These are phyloP conservation scores for Drosophila kanapiae DNA, from an alignment of 1,140 invertebrate species.

Conservation along the genomic window DNA sequence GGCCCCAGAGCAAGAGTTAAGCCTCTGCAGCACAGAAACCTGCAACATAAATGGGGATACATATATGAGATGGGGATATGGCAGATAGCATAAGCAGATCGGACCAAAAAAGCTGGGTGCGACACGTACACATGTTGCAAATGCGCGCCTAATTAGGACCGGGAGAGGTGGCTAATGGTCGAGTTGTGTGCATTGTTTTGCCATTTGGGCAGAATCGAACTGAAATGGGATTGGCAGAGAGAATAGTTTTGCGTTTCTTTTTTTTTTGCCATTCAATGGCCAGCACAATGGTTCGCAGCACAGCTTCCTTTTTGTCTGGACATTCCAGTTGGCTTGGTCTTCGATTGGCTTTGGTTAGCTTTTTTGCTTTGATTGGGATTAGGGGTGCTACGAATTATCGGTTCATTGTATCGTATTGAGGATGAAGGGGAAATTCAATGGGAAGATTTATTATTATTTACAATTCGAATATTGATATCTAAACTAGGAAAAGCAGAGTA, in stretches of 20 bases:
- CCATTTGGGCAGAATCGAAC: conserved; percentile 19
- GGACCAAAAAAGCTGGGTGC: background rate
- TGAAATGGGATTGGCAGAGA: conserved; percentile 19
- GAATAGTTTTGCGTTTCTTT: conserved; percentile 4
- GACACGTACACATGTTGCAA: conserved; percentile 39
- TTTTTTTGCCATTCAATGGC: background rate
- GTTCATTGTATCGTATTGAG: background rate
- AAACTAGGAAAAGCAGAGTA: no score
- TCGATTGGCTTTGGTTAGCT: conserved; percentile 1
- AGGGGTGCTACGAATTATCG: background rate
- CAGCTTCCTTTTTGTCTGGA: conserved; percentile 18
- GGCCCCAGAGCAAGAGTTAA: conserved; percentile 38
- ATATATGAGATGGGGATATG: background rate
- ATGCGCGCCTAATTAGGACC: conserved; percentile 65
- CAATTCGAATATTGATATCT: background rate
- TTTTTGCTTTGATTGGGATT: conserved; percentile 18
- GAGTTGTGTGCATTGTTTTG: conserved; percentile 31
- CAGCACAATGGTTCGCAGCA: conserved; percentile 1
- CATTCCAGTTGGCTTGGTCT: conserved; percentile 18
- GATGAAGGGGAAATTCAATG: no score
- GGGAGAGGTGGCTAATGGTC: conserved; percentile 15
- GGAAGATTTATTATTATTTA: background rate
- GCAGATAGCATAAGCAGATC: conserved; percentile 16
- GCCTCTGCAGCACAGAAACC: background rate
- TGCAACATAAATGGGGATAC: background rate